Evolutionary conservation across 2,113 vertebrate species (phyloP).

Genomic region (Pelodiscus sinensis): DNA sequence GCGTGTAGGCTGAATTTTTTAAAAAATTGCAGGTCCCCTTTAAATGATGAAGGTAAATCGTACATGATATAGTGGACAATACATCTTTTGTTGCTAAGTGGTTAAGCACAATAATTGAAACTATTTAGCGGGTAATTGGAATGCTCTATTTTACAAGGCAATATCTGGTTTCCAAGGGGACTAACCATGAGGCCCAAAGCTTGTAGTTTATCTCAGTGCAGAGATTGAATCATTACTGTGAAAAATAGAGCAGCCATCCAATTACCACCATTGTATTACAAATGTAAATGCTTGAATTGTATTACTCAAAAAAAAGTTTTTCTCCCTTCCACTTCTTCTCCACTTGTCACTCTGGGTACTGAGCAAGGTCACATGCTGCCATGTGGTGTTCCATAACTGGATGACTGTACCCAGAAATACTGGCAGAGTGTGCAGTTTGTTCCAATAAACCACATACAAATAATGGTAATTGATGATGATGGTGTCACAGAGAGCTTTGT

Average conservation of each 20-base stretch:
- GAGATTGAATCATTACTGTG: slow-evolving; percentile 45
- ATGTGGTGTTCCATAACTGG: background rate
- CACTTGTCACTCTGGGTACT: slow-evolving; percentile 35
- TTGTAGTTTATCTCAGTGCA: slow-evolving; percentile 45
- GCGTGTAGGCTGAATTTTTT: background rate
- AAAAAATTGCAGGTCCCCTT: slow-evolving; percentile 9
- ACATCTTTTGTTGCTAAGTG: slow-evolving; percentile 58
- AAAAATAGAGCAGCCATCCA: slow-evolving; percentile 42
- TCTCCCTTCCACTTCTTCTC: slow-evolving; percentile 54
- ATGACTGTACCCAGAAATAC: background rate
- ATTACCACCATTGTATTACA: slow-evolving; percentile 43
- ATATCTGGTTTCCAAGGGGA: slow-evolving; percentile 56
- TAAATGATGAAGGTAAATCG: slow-evolving; percentile 28
- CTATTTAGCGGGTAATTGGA: slow-evolving; percentile 63
- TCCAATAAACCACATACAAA: background rate
- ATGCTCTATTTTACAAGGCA: slow-evolving; percentile 53
- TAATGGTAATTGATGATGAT: background rate
- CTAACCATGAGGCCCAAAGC: slow-evolving; percentile 50
- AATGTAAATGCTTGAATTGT: slow-evolving; percentile 70
- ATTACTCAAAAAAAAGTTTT: slow-evolving; percentile 59
- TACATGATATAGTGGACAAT: slow-evolving; percentile 57
- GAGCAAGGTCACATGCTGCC: background rate
- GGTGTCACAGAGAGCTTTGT: background rate
- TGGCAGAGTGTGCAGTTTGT: background rate
- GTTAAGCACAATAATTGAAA: slow-evolving; percentile 47